Conservation (phyloP, 1,140 invertebrate species). For the Leguminivora glycinivorella region DNA sequence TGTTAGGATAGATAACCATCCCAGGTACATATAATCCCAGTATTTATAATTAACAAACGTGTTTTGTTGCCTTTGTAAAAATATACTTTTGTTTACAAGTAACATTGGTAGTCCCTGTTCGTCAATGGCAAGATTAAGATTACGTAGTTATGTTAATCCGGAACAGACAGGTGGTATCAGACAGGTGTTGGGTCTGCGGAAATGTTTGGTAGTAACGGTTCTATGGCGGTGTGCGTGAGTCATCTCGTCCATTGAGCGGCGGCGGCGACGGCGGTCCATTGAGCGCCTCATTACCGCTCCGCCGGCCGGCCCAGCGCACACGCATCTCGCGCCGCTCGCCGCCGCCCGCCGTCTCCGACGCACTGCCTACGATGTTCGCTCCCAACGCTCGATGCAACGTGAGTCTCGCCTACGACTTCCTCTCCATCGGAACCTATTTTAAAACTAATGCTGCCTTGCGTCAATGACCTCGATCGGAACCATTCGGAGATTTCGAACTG, state of each 20-base stretch:
- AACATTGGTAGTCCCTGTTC: slow-evolving; percentile 32
- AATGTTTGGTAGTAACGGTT: slow-evolving; percentile 58
- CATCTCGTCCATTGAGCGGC: slow-evolving; percentile 75
- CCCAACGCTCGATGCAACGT: slow-evolving; percentile 65
- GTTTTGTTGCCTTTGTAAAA: neutral
- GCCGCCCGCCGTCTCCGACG: slow-evolving; percentile 53
- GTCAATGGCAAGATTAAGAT: slow-evolving; percentile 28
- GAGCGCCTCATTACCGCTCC: slow-evolving; percentile 69
- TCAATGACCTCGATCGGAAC: slow-evolving; percentile 23
- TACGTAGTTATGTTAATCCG: slow-evolving; percentile 42
- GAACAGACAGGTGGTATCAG: slow-evolving; percentile 53
- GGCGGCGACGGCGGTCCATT: slow-evolving; percentile 63
- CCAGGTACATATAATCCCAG: neutral
- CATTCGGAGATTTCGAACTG: neutral
- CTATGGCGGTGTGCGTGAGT: slow-evolving; percentile 73
- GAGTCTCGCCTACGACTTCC: slow-evolving; percentile 71
- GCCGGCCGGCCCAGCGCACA: slow-evolving; percentile 63
- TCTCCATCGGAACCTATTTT: slow-evolving; percentile 46
- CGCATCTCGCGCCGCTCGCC: slow-evolving; percentile 53
- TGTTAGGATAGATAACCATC: neutral
- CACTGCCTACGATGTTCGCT: slow-evolving; percentile 63
- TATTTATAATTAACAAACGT: neutral
- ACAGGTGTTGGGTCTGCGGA: slow-evolving; percentile 57
- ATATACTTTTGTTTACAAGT: slow-evolving; percentile 41
- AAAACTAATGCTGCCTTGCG: slow-evolving; percentile 37